Conservation (phyloP, 2,113 vertebrate species). For the Tyrannus savana region DNA sequence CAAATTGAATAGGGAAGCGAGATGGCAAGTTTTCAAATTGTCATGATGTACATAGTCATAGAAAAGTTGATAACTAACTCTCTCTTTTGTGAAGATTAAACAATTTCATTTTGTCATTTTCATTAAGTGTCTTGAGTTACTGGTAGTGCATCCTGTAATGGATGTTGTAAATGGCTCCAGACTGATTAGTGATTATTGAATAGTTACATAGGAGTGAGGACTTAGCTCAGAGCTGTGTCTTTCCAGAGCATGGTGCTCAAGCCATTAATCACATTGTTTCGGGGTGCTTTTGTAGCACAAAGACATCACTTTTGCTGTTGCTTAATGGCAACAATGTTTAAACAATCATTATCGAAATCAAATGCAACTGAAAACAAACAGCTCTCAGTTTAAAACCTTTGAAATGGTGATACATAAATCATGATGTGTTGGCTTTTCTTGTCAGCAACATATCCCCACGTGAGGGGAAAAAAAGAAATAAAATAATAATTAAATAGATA, state of each 20-base stretch:
- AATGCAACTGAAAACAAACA: not conserved
- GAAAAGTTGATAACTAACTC: not conserved
- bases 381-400: not conserved
- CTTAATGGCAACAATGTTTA: not conserved
- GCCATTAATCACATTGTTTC: not conserved
- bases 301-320: not conserved
- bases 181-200: not conserved
- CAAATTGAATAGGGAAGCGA: not conserved
- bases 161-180: not conserved
- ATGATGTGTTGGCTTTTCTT: not conserved
- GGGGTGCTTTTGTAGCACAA: not conserved
- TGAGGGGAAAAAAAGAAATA: fast-evolving
- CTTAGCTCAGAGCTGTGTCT: not conserved
- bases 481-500: not conserved
- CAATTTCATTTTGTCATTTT: not conserved
- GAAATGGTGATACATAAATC: not conserved
- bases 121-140: not conserved
- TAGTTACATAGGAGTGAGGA: not conserved
- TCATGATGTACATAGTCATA: fast-evolving
- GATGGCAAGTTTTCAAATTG: not conserved
- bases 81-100: not conserved
- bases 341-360: not conserved
- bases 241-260: not conserved
- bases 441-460: fast-evolving
- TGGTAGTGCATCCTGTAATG: not conserved